Evolutionary conservation across 2,888 invertebrate species (phyloP), one percentile per base, ranked within the genome.

Genomic region (Euplexia lucipara): DNA sequence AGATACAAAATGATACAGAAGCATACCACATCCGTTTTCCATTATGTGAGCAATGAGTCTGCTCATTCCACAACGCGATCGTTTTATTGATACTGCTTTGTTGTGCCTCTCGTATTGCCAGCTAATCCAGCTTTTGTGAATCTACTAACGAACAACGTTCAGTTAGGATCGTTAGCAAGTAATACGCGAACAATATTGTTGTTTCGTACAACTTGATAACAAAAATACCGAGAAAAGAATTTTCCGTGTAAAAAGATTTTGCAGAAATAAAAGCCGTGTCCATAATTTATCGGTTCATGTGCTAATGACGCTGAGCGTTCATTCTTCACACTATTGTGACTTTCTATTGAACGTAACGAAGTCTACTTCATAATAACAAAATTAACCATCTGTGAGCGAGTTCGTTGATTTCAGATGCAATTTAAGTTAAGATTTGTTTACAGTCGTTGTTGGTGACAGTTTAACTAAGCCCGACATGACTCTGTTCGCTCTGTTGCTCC

Each of bases 391-490:
- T 74, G 57, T 70, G 45, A 65, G 67, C 41, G 48, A 58, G 39
- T 60, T 63, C 57, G 39, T 60, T 70, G 74, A 68, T 74, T 77
- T 70, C 53, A 73, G 66, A 62, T 77, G 59, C 78, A 78, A 78
- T 78, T 80, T 73, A 80, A 80, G 78, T 78, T 80, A 18, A 62
- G 64, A 80, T 67, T 80, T 76, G 80, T 80, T 80, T 67, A 77
- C 66, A 59, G 47, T 65, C 42, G 22, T 70, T 78, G 81, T 67
- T 80, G 56, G 64, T 77, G 78, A 80, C 78, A 78, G 81, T 77
- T 78, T 58, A 70, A 80, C 70, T 67, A 77, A 69, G 61, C 42
- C 32, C 57, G 39, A 60, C 51, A 73, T 77, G 61, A 52, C 77
- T 76, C 57, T 65, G 57, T 54, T 75, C 63, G 54, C 66, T 75